Evolutionary conservation across 2,888 invertebrate genomes (phyloP).

Genomic region (Drosophila niveifrons): DNA sequence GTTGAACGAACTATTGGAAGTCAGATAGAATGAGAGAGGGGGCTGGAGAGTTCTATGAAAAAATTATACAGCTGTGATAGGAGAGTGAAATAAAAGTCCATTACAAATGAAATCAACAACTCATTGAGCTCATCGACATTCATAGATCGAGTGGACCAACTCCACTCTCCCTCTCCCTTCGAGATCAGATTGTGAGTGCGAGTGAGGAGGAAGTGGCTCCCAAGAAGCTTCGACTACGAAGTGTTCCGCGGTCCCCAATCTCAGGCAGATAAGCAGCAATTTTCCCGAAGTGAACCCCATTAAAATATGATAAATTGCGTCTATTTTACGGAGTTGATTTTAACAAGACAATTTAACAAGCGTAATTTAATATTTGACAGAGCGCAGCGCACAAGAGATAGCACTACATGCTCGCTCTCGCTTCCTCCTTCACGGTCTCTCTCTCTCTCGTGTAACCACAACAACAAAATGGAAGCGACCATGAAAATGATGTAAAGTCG

Average conservation of each 20-base stretch:
- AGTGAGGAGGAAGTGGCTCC: conserved; percentile 32
- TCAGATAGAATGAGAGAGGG: neutral
- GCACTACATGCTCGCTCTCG: conserved; percentile 24
- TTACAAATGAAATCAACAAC: conserved; percentile 82
- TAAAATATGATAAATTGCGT: conserved; percentile 83
- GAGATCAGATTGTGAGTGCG: neutral
- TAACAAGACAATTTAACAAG: conserved; percentile 85
- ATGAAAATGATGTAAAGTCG: conserved; percentile 80
- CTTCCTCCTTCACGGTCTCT: conserved; percentile 8
- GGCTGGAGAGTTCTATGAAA: conserved; percentile 28
- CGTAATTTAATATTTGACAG: conserved; percentile 84
- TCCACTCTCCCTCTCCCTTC: neutral
- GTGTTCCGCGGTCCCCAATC: conserved; percentile 29
- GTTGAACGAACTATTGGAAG: conserved; percentile 4
- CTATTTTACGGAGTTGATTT: conserved; percentile 80
- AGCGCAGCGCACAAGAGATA: conserved; percentile 50
- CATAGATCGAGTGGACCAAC: conserved; percentile 30
- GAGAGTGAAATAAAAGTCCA: conserved; percentile 80
- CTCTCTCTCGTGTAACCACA: conserved; percentile 64
- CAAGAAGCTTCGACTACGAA: conserved; percentile 14
- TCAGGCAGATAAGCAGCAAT: conserved; percentile 68
- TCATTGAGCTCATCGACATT: conserved; percentile 78
- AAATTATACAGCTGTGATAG: conserved; percentile 76
- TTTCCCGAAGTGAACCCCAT: conserved; percentile 77
- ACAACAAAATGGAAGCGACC: conserved; percentile 76